Evolutionary conservation across 2,113 vertebrate genomes (phyloP).

Genomic region (Uropsilus gracilis): DNA sequence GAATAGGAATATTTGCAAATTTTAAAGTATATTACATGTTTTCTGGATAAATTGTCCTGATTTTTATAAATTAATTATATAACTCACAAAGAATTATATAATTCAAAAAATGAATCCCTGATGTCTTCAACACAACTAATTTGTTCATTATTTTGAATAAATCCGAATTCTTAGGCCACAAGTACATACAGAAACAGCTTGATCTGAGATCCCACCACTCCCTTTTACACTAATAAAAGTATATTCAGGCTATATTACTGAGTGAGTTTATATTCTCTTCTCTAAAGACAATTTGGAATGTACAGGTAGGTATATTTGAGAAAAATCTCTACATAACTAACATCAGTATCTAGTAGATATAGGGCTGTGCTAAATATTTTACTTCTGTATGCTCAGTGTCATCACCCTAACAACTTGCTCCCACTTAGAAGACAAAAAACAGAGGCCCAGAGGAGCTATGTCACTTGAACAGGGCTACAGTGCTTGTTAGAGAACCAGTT

Average conservation of each 20-base stretch:
- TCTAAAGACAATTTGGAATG: neutral
- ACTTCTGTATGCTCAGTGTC: constrained; percentile 2
- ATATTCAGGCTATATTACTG: neutral
- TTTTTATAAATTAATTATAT: neutral
- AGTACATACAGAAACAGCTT: neutral
- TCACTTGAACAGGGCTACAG: constrained; percentile 31
- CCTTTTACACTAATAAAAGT: neutral
- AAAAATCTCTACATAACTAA: neutral
- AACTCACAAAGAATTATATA: neutral
- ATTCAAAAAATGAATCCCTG: too few species aligned
- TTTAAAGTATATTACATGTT: neutral
- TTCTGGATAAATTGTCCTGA: neutral
- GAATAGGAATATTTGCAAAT: neutral
- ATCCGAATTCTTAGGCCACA: neutral
- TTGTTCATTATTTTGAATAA: constrained; percentile 26
- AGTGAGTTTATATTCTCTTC: neutral
- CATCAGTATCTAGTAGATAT: constrained; percentile 1
- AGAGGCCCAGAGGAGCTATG: neutral
- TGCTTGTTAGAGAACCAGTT: neutral
- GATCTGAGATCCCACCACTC: neutral
- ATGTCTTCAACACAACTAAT: too few species aligned
- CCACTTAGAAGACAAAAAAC: constrained; percentile 31
- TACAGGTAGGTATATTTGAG: neutral
- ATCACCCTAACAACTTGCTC: constrained; percentile 10
- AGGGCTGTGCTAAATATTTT: constrained; percentile 20